Evolutionary conservation across 2,113 vertebrate species (phyloP).

Genomic region (Hydropotes inermis): DNA sequence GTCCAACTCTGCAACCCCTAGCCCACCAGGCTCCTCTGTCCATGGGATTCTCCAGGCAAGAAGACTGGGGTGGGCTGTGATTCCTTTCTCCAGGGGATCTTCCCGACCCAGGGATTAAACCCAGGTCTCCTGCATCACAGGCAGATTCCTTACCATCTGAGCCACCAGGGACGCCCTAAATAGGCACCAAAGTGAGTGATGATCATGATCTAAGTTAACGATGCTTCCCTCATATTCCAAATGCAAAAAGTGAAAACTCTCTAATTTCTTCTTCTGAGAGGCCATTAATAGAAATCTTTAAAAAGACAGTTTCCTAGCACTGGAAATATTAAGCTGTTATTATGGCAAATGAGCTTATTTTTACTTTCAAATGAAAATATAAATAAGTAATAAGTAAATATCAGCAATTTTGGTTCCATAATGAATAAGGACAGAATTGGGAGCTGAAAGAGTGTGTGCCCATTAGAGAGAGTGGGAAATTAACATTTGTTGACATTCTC

Average conservation of each 20-base stretch:
- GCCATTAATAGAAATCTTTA: slow-evolving; percentile 68
- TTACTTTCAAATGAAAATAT: slow-evolving; percentile 80
- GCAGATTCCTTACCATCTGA: background rate
- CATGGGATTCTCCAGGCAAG: background rate
- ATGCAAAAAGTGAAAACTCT: slow-evolving; percentile 12
- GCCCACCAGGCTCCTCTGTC: background rate
- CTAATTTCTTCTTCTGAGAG: slow-evolving; percentile 50
- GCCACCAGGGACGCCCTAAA: background rate
- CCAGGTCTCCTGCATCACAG: background rate
- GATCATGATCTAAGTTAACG: background rate
- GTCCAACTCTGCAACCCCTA: background rate
- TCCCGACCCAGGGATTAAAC: background rate
- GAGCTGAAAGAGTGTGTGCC: slow-evolving; percentile 72
- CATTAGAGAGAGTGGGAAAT: slow-evolving; percentile 76
- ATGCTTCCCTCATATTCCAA: background rate
- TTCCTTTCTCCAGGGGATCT: background rate
- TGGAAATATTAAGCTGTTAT: slow-evolving; percentile 74
- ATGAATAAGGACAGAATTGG: slow-evolving; percentile 75
- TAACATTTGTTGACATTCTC: slow-evolving; percentile 85
- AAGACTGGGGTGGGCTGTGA: background rate
- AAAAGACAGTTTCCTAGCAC: slow-evolving; percentile 62
- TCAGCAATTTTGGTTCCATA: slow-evolving; percentile 66
- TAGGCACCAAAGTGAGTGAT: background rate
- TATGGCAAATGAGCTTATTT: slow-evolving; percentile 77
- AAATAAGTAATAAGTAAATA: slow-evolving; percentile 82